These are phyloP conservation scores for Zaprionus bogoriensis DNA, from an alignment of 2,888 invertebrate genomes.

Conservation along the genomic window DNA sequence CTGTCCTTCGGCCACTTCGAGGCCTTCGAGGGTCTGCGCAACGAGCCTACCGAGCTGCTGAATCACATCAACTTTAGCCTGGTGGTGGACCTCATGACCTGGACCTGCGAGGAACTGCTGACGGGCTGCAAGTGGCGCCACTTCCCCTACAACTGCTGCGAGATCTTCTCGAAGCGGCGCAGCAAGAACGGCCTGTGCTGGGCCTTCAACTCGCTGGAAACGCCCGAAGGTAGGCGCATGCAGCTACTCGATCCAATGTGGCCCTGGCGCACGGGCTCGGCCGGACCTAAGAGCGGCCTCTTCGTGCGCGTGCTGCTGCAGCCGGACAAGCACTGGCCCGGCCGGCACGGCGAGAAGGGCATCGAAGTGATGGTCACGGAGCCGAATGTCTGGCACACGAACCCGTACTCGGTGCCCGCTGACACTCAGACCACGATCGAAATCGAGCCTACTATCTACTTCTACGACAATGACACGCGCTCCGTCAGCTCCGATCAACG, in stretches of 20 bases:
- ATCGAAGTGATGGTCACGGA: conserved; percentile 77
- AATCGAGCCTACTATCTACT: conserved; percentile 78
- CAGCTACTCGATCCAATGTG: conserved; percentile 61
- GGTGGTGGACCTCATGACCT: conserved; percentile 78
- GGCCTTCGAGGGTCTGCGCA: conserved; percentile 58
- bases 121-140: conserved; percentile 83
- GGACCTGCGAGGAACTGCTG: conserved; percentile 82
- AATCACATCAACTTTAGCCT: conserved; percentile 78
- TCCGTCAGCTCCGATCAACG: conserved; percentile 66
- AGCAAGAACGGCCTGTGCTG: conserved; percentile 83
- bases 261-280: conserved; percentile 74
- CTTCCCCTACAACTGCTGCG: conserved; percentile 82
- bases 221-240: conserved; percentile 61
- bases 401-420: conserved; percentile 66
- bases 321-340: conserved; percentile 70
- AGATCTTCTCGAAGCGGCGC: conserved; percentile 82
- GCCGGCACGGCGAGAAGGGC: conserved; percentile 62
- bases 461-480: conserved; percentile 76
- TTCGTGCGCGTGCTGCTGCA: conserved; percentile 65
- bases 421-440: conserved; percentile 73
- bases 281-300: conserved; percentile 71
- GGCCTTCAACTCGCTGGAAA: conserved; percentile 83
- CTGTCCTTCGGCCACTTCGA: conserved; percentile 78
- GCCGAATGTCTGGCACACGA: conserved; percentile 75
- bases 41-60: conserved; percentile 60